Conservation (phyloP, 2,888 invertebrate genomes). For the Brenthis ino region DNA sequence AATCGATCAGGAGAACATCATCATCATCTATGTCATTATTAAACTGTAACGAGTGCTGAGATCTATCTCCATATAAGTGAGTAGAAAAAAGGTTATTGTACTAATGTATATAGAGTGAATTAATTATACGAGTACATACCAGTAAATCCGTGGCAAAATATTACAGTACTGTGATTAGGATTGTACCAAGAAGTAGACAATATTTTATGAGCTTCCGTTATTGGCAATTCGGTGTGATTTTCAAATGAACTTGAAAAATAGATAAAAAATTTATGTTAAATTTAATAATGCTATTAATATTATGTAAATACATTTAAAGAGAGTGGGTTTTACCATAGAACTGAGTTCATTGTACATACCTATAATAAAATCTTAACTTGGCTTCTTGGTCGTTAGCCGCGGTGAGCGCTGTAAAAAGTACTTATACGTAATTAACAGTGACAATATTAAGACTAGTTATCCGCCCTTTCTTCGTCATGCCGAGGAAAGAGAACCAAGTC, state of each 20-base stretch:
- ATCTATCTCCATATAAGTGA: no score
- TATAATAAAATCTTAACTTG: slow-evolving; percentile 51
- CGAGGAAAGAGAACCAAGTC: no score
- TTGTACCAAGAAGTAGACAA: slow-evolving; percentile 60
- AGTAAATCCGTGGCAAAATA: slow-evolving; percentile 67
- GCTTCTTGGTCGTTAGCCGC: slow-evolving; percentile 48
- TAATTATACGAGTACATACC: slow-evolving; percentile 48
- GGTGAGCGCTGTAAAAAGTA: slow-evolving; percentile 50
- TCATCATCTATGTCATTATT: no score
- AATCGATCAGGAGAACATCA: no score
- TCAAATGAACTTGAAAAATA: slow-evolving; percentile 56
- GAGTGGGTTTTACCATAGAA: neutral
- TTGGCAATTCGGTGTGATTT: slow-evolving; percentile 58
- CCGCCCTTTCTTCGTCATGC: no score
- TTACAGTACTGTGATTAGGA: slow-evolving; percentile 50
- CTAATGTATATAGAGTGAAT: neutral
- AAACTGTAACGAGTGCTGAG: no score
- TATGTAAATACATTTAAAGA: neutral
- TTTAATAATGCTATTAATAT: no score
- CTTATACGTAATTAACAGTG: neutral
- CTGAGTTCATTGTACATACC: slow-evolving; percentile 38
- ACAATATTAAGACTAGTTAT: no score
- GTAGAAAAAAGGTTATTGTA: no score
- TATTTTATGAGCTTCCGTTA: slow-evolving; percentile 53
- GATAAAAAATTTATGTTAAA: neutral